phyloP scores from a whole-genome alignment of 2,113 vertebrate species.

The Loxodonta africana region DNA sequence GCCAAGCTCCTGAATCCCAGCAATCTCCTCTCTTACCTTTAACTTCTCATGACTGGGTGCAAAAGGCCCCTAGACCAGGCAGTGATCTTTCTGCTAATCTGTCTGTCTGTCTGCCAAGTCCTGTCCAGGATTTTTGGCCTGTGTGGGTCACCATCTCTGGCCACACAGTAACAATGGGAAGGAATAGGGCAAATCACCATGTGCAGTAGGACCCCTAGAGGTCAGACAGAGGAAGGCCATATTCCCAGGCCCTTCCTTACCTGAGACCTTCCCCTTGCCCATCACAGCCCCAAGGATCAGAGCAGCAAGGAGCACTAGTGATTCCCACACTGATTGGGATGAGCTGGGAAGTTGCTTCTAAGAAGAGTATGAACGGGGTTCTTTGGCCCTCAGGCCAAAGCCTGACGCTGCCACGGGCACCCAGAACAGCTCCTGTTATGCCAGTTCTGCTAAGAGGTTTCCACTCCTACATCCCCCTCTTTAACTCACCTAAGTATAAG shows the following conservation, averaged over 20 bases:
- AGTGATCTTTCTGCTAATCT: not conserved
- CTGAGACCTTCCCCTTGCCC: not conserved
- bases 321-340: not conserved
- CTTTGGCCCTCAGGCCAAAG: not conserved
- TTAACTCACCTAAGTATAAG: not conserved
- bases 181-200: not conserved
- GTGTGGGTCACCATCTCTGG: not conserved
- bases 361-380: not conserved
- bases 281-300: not conserved
- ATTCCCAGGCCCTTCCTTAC: not conserved
- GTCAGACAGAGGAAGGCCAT: not conserved
- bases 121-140: not conserved
- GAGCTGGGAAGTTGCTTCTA: not conserved
- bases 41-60: fast-evolving
- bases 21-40: not conserved
- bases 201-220: not conserved
- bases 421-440: too few relatives aligned
- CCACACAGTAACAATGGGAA: not conserved
- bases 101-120: not conserved
- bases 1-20: too few relatives aligned
- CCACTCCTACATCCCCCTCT: not conserved
- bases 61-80: not conserved
- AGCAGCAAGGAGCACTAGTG: not conserved
- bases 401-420: not conserved
- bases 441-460: not conserved